A percentile compares a stretch with the other conserved stretches of the same genome.
Evolutionary conservation across 2,113 vertebrate genomes (phyloP).

Genomic region (Neolamprologus cancellatus): DNA sequence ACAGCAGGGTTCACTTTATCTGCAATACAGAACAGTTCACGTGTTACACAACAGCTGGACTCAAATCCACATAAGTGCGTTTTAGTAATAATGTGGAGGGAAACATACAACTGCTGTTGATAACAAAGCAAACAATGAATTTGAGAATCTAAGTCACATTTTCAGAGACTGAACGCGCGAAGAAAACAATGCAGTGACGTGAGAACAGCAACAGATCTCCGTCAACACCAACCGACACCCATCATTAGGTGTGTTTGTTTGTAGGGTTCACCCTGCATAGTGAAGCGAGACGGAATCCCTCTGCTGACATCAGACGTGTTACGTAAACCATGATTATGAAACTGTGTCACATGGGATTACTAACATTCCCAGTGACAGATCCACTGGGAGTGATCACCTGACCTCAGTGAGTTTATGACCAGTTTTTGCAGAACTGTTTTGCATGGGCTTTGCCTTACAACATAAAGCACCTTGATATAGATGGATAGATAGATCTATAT

Average conservation of each 20-base stretch:
- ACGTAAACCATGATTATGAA: neutral
- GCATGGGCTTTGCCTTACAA: rapidly evolving
- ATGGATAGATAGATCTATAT: rapidly evolving
- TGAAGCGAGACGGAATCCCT: rapidly evolving
- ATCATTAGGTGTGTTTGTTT: neutral
- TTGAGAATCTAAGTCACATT: neutral
- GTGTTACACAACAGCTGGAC: neutral
- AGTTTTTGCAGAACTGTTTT: neutral
- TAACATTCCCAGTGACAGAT: neutral
- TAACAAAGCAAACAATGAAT: neutral
- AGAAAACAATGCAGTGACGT: neutral
- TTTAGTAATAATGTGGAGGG: neutral
- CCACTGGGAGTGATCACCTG: neutral
- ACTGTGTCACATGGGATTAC: rapidly evolving
- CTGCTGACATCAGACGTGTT: rapidly evolving
- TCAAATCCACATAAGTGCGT: rapidly evolving
- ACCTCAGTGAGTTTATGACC: neutral
- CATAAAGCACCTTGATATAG: neutral
- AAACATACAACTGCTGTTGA: neutral
- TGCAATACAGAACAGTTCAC: neutral
- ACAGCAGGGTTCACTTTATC: neutral
- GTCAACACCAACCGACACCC: neutral
- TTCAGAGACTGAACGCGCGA: rapidly evolving
- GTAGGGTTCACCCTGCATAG: rapidly evolving
- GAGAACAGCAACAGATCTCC: neutral